Conservation (phyloP, 2,797 vertebrate species). For the Leptatherina wallacei region DNA sequence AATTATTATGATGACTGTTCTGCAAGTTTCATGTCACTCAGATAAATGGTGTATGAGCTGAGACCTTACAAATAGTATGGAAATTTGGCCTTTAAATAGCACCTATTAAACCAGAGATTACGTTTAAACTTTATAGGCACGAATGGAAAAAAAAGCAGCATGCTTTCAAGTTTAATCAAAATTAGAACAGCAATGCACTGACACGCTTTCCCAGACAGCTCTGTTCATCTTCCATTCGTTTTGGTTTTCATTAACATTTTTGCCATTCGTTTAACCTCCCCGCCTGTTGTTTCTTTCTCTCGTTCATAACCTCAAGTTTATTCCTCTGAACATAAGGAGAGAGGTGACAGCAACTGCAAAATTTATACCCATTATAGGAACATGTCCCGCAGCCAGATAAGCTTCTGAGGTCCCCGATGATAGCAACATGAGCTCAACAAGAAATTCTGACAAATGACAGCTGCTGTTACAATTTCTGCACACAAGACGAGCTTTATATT, state of each 20-base stretch:
- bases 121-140: conserved; percentile 7
- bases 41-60: conserved; percentile 40
- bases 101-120: conserved; percentile 10
- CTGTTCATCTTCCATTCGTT: not conserved
- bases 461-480: conserved; percentile 15
- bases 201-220: conserved; percentile 2
- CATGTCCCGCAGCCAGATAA: conserved; percentile 40
- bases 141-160: conserved; percentile 19
- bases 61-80: conserved; percentile 43
- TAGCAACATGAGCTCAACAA: conserved; percentile 19
- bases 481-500: conserved; percentile 29
- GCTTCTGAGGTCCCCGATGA: conserved; percentile 22
- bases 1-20: conserved; percentile 29
- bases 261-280: not conserved
- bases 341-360: conserved; percentile 32
- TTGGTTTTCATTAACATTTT: conserved; percentile 12
- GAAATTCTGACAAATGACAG: conserved; percentile 15
- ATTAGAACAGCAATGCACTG: conserved; percentile 9
- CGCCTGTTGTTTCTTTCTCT: conserved; percentile 25
- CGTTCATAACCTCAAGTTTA: conserved; percentile 21
- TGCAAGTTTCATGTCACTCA: conserved; percentile 39
- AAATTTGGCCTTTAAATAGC: conserved; percentile 39
- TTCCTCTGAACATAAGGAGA: conserved; percentile 24
- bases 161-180: conserved; percentile 24
- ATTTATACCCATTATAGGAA: conserved; percentile 42